A percentile compares a stretch with the other conserved stretches of the same genome.
Conservation (phyloP, 2,888 invertebrate species). For the Oeneis ivallda region DNA sequence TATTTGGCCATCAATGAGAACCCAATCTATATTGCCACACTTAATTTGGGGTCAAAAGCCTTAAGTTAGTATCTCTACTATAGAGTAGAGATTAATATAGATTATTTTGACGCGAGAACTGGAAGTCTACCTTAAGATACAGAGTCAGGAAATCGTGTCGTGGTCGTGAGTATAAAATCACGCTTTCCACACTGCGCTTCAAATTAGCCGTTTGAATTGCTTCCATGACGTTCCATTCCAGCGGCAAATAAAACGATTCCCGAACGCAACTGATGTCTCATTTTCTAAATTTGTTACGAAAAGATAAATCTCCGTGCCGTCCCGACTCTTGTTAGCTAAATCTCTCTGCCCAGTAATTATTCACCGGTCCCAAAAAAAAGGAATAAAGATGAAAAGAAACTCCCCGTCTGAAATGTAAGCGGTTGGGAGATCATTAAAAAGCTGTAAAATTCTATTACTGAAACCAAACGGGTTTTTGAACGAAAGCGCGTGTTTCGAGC, state of each 20-base stretch:
- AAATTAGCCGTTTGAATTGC: constrained; percentile 74
- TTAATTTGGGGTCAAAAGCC: too few species aligned
- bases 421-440: constrained; percentile 75
- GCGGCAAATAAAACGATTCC: constrained; percentile 50
- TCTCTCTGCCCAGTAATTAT: constrained; percentile 74
- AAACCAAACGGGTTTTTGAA: constrained; percentile 57
- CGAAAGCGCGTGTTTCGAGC: constrained; percentile 41
- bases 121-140: too few species aligned
- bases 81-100: too few species aligned
- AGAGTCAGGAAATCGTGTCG: constrained; percentile 4
- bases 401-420: constrained; percentile 70
- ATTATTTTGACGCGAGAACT: too few species aligned
- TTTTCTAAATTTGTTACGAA: constrained; percentile 79
- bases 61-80: too few species aligned
- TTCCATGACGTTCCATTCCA: constrained; percentile 54
- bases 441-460: constrained; percentile 75
- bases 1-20: too few species aligned
- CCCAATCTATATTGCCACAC: too few species aligned
- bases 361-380: constrained; percentile 62
- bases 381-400: constrained; percentile 74
- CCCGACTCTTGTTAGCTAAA: constrained; percentile 76
- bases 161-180: not conserved
- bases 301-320: constrained; percentile 75
- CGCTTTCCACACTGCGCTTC: constrained; percentile 52
- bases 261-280: constrained; percentile 72